phyloP scores from a whole-genome alignment of 2,888 invertebrate species.

The Laothoe populi region DNA sequence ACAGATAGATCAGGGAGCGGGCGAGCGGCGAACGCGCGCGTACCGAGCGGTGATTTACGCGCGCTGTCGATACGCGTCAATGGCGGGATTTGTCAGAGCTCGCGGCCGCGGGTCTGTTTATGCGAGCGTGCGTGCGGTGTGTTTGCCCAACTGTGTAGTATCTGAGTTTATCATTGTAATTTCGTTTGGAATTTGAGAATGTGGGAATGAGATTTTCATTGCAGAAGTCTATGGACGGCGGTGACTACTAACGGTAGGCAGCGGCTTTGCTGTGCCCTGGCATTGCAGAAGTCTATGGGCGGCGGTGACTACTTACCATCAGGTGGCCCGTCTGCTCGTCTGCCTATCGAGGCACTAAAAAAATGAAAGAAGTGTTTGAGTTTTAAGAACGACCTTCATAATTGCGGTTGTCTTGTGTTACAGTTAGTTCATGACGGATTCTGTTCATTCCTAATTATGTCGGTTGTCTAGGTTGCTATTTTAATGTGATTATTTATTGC shows the following conservation, averaged over 20 bases:
- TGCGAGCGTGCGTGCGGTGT: constrained; percentile 58
- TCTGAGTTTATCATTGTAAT: constrained; percentile 22
- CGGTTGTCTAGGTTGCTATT: neutral
- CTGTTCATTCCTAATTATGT: neutral
- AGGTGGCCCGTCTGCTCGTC: too few species aligned
- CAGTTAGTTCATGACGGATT: too few species aligned
- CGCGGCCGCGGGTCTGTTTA: constrained; percentile 64
- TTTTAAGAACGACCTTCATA: neutral
- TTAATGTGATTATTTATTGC: neutral
- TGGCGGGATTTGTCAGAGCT: constrained; percentile 76
- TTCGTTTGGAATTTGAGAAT: constrained; percentile 5
- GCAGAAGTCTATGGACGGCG: too few species aligned
- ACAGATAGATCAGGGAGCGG: constrained; percentile 56
- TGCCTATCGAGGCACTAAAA: too few species aligned
- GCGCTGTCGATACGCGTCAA: constrained; percentile 75
- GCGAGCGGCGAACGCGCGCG: constrained; percentile 55
- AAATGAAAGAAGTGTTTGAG: too few species aligned
- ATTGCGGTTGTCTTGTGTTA: too few species aligned
- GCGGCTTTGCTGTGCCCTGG: too few species aligned
- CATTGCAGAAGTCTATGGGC: too few species aligned
- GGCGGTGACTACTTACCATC: too few species aligned
- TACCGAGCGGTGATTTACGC: constrained; percentile 64
- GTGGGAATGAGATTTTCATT: neutral
- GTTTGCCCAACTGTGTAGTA: constrained; percentile 24
- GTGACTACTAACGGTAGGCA: too few species aligned